Conservation (phyloP, 2,888 invertebrate species). For the Diachrysia chrysitis region DNA sequence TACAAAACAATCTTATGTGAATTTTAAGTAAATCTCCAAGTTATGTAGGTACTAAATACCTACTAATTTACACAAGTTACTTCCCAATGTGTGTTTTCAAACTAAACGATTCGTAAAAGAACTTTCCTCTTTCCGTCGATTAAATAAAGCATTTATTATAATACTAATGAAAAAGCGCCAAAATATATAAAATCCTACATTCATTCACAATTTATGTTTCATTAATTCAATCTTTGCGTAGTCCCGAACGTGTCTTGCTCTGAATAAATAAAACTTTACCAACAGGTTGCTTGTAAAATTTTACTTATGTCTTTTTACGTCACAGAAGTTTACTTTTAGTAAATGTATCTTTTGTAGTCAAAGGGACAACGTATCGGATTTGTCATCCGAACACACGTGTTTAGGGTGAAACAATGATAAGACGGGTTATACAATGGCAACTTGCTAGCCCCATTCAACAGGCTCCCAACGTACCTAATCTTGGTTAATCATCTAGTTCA, state of each 20-base stretch:
- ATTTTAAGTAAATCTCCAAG: too few species aligned
- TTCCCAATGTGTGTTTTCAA: too few species aligned
- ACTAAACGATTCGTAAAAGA: too few species aligned
- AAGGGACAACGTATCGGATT: background rate
- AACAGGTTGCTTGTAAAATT: conserved; percentile 32
- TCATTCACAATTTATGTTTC: conserved; percentile 1
- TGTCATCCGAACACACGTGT: background rate
- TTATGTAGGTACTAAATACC: too few species aligned
- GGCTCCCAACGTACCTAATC: background rate
- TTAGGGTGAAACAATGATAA: conserved; percentile 6
- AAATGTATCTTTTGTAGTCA: background rate
- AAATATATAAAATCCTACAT: background rate
- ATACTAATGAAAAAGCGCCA: background rate
- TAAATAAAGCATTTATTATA: background rate
- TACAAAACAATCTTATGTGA: too few species aligned
- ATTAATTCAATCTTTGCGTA: background rate
- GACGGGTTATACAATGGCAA: conserved; percentile 6
- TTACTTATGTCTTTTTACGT: conserved; percentile 10
- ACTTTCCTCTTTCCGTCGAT: too few species aligned
- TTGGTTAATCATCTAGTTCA: background rate
- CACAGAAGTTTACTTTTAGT: background rate
- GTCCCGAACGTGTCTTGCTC: background rate
- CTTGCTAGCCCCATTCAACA: conserved; percentile 13
- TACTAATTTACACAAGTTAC: too few species aligned
- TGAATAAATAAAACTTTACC: conserved; percentile 27